Percentiles rank a stretch among this genome's conserved stretches.
Conservation (phyloP, 2,888 invertebrate genomes). For the Phyllotreta cruciferae region DNA sequence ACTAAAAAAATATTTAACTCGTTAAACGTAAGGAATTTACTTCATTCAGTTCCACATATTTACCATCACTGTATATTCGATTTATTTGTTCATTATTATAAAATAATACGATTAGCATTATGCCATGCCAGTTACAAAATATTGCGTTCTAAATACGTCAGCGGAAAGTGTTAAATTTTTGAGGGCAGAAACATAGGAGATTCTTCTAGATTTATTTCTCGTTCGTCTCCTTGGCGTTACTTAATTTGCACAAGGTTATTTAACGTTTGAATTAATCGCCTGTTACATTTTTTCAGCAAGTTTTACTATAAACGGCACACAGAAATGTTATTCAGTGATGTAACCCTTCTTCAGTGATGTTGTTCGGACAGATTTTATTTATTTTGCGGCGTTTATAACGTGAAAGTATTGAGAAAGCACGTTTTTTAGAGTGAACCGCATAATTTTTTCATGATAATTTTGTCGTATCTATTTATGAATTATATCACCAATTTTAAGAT, state of each 20-base stretch:
- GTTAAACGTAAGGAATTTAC: no score
- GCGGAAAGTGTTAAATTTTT: no score
- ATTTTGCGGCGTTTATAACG: background rate
- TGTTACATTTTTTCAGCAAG: background rate
- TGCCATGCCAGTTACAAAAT: no score
- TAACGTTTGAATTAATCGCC: constrained; percentile 4
- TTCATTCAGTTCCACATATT: no score
- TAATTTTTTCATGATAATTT: no score
- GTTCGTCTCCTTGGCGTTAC: background rate
- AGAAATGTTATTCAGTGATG: background rate
- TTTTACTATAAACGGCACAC: constrained; percentile 8
- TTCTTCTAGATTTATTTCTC: background rate
- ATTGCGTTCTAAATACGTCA: no score
- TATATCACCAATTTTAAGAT: no score
- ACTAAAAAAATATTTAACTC: no score
- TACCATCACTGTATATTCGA: no score
- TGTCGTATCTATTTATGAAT: no score
- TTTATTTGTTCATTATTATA: no score
- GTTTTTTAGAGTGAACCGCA: background rate
- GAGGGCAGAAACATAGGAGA: background rate
- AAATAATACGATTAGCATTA: no score
- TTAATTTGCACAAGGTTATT: constrained; percentile 17
- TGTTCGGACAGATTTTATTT: background rate
- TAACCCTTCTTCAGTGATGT: constrained; percentile 1
- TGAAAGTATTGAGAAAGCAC: constrained; percentile 14